Percentiles rank a stretch among this genome's conserved stretches.
phyloP scores from a whole-genome alignment of 2,113 vertebrate species.

The Orcinus orca region DNA sequence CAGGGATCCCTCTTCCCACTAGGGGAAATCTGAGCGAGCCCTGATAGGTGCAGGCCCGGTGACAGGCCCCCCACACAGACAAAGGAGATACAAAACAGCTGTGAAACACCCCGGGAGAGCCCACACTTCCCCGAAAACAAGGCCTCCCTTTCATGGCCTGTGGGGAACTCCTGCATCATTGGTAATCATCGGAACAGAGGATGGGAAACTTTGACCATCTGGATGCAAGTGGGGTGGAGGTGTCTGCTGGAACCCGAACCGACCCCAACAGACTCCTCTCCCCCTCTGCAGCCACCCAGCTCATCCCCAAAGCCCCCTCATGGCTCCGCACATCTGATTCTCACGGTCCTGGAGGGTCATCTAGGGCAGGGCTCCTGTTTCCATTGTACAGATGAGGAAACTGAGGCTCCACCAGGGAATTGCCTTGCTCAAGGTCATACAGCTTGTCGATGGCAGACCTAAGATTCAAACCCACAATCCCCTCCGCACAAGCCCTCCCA shows the following conservation, averaged over 20 bases:
- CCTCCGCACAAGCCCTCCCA: background rate
- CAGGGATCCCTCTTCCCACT: background rate
- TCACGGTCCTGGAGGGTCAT: background rate
- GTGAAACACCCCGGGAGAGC: background rate
- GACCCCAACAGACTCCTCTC: background rate
- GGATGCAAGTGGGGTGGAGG: background rate
- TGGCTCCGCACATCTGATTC: background rate
- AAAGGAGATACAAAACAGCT: slow-evolving; percentile 49
- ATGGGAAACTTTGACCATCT: background rate
- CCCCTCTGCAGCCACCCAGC: background rate
- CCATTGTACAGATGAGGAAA: slow-evolving; percentile 10
- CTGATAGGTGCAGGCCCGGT: background rate
- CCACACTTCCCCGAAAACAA: slow-evolving; percentile 4
- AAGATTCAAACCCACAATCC: background rate
- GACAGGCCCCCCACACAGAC: background rate
- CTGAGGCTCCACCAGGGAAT: slow-evolving; percentile 11
- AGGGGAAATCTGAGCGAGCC: background rate
- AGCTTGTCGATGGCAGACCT: background rate
- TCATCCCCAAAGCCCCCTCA: background rate
- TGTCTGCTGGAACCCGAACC: background rate
- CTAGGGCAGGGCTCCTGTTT: background rate
- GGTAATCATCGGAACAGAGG: background rate
- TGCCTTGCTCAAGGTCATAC: background rate
- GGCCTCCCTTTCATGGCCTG: background rate
- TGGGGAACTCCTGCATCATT: background rate